phyloP scores from a whole-genome alignment of 2,113 vertebrate genomes.

The Myxocyprinus asiaticus region DNA sequence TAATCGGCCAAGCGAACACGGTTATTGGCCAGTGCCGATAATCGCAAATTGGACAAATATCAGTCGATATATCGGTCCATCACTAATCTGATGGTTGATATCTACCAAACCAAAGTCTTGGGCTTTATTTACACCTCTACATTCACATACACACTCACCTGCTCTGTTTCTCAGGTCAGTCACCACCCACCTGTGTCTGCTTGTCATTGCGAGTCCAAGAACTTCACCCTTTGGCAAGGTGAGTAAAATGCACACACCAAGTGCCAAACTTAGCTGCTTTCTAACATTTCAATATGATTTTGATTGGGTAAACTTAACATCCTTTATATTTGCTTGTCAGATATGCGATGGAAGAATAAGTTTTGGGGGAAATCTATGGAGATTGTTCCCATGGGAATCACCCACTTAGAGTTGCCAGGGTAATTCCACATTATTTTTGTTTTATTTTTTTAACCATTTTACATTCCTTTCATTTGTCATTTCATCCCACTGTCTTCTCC shows the following conservation, averaged over 20 bases:
- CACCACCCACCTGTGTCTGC: conserved; percentile 97
- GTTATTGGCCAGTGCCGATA: too few relatives aligned
- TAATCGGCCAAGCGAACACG: too few relatives aligned
- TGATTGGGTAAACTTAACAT: not conserved
- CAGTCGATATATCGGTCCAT: too few relatives aligned
- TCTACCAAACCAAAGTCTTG: not conserved
- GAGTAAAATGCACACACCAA: conserved; percentile 45
- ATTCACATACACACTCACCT: not conserved
- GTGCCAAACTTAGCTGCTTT: not conserved
- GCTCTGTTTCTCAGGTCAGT: conserved; percentile 82
- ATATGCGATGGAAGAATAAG: conserved; percentile 98
- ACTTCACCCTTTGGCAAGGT: conserved; percentile 97
- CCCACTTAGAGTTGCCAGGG: conserved; percentile 86
- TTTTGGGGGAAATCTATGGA: conserved; percentile 99
- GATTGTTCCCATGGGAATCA: conserved; percentile 92
- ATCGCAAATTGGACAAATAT: too few relatives aligned
- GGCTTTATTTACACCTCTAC: not conserved
- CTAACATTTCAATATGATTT: not conserved
- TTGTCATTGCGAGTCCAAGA: conserved; percentile 92
- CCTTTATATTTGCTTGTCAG: conserved; percentile 66
- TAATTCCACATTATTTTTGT: conserved; percentile 52
- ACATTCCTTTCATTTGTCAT: not conserved
- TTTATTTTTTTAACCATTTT: not conserved
- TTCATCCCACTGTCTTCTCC: not conserved
- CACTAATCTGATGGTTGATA: too few relatives aligned